Percentiles rank a stretch among this genome's conserved stretches.
Conservation (phyloP, 2,113 vertebrate species). For the Microcebus tavaratra region DNA sequence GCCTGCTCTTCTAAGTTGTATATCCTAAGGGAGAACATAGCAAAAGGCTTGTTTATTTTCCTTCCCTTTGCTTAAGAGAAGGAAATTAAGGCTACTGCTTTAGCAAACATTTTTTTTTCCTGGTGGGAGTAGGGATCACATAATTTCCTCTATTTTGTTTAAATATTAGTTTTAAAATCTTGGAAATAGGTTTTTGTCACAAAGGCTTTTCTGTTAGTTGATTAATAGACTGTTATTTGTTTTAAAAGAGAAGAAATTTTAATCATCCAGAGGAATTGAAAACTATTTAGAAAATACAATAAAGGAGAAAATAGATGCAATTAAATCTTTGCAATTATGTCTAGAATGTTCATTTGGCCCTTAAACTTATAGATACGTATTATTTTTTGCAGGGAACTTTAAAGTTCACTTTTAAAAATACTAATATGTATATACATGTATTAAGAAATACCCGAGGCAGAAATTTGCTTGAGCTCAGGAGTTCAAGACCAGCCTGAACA, state of each 20-base stretch:
- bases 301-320: not conserved
- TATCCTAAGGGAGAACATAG: not conserved
- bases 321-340: not conserved
- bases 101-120: not conserved
- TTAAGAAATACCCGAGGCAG: not conserved
- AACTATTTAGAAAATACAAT: not conserved
- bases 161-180: not conserved
- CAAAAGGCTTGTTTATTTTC: not conserved
- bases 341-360: not conserved
- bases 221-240: not conserved
- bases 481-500: too few species aligned
- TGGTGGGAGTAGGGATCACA: not conserved
- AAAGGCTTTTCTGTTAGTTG: not conserved
- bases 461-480: too few species aligned
- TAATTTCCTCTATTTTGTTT: not conserved
- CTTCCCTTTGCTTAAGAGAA: not conserved
- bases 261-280: not conserved
- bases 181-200: not conserved
- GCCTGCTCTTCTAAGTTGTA: not conserved
- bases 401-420: not conserved
- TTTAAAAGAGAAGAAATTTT: not conserved
- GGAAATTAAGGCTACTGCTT: not conserved
- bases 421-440: not conserved
- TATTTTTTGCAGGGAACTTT: not conserved
- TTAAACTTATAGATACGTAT: not conserved